Base-by-base conservation (phyloP, 92 coral and sea anemone genomes). In the Palythoa caribaeorum region DNA sequence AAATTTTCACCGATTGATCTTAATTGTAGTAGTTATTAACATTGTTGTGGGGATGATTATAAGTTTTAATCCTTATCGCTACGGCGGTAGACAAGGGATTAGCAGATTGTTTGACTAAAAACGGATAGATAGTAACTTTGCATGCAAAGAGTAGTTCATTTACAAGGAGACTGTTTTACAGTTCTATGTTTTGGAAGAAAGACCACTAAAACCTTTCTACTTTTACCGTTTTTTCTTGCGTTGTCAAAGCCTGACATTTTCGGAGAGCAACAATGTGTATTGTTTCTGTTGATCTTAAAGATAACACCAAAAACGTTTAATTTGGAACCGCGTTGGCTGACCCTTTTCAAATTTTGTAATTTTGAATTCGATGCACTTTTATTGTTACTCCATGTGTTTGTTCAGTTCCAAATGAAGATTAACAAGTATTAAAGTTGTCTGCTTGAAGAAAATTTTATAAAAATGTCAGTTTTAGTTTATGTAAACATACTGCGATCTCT, bases 21-120 rank as follows among this genome's bases (percentile, higher is more conserved):
- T 97, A 97, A 97, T 97, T 95, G 98, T 88, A 85, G 55, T 11
- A 89, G 94, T 94, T 97, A 97, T 95, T 96, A 95, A 80, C 94
- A 91, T 95, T 95, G 97, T 95, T 92, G 94, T 91, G 91, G 92
- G 86, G 93, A 79, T 87, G 90, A 94, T 94, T 88, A 93, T 90
- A 84, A 88, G 71, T 80, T 90, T 78, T 87, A 90, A 90, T 90
- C 92, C 98, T 95, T 94, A 97, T 95, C 98, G 91, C 90, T 70
- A 65, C 60, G 79, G 60, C 90, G 76, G 53, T 76, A 71, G 65
- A 80, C 69, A 38, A 83, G 50, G 89, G 89, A 83, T 83, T 87
- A 93, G 66, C 80, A 89, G 51, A 48, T 44, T 79, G 50, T 77
- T 75, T 79, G 40, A 80, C 69, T 86, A 65, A 88, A 38, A 52